A percentile compares a stretch with the other conserved stretches of the same genome.
phyloP scores from a whole-genome alignment of 1,140 invertebrate species.

The Drosophila biarmipes region DNA sequence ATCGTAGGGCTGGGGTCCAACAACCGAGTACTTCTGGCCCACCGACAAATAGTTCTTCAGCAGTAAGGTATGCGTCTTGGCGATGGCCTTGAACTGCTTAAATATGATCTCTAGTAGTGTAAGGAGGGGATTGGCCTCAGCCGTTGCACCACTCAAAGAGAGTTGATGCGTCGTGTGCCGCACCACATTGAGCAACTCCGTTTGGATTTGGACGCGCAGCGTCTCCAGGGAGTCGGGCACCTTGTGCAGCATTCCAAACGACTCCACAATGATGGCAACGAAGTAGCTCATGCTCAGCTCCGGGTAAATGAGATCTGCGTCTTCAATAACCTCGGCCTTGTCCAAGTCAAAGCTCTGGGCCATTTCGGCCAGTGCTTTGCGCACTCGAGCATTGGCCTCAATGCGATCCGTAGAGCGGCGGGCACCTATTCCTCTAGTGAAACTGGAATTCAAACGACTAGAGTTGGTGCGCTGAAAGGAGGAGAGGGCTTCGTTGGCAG shows the following conservation, averaged over 20 bases:
- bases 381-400: constrained; percentile 83
- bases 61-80: constrained; percentile 88
- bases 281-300: constrained; percentile 90
- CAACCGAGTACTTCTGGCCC: constrained; percentile 86
- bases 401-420: constrained; percentile 85
- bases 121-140: constrained; percentile 84
- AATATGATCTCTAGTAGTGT: constrained; percentile 88
- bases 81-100: constrained; percentile 90
- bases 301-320: constrained; percentile 87
- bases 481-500: constrained; percentile 86
- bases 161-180: constrained; percentile 91
- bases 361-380: constrained; percentile 85
- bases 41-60: constrained; percentile 87
- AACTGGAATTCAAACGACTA: constrained; percentile 85
- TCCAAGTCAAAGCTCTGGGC: constrained; percentile 78
- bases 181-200: constrained; percentile 91
- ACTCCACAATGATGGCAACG: constrained; percentile 93
- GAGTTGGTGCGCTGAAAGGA: constrained; percentile 87
- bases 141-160: constrained; percentile 73
- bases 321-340: constrained; percentile 86
- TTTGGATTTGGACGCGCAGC: constrained; percentile 92
- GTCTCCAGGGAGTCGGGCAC: constrained; percentile 93
- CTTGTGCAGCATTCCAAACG: constrained; percentile 93
- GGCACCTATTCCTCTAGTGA: constrained; percentile 86
- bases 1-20: constrained; percentile 88